Percentiles rank a stretch among this genome's conserved stretches.
These are phyloP conservation scores for Upupa epops DNA, from an alignment of 2,113 vertebrate genomes.

Conservation along the genomic window DNA sequence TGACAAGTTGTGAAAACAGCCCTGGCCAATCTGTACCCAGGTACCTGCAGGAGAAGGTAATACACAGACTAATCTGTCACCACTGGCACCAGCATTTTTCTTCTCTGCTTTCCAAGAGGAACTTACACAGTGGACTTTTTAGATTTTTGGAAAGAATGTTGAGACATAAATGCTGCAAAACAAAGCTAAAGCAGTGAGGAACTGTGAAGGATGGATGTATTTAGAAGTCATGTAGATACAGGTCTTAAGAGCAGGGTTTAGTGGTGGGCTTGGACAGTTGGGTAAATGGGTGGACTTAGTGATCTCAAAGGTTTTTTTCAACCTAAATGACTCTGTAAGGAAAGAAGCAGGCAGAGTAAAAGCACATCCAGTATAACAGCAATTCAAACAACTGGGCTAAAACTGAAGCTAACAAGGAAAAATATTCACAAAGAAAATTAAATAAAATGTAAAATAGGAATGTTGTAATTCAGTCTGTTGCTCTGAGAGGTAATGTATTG, in stretches of 20 bases:
- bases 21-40: not conserved
- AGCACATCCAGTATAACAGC: not conserved
- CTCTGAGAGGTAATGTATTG: not conserved
- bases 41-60: not conserved
- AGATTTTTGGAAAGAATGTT: not conserved
- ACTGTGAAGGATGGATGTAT: not conserved
- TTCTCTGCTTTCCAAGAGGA: not conserved
- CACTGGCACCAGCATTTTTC: not conserved
- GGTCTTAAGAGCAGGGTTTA: too few species aligned
- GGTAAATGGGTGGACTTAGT: too few species aligned
- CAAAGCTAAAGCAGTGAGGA: not conserved
- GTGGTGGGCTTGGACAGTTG: too few species aligned
- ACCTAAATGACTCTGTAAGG: too few species aligned
- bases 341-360: not conserved
- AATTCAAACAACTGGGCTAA: not conserved
- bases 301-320: too few species aligned
- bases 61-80: not conserved
- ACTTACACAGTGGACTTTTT: not conserved
- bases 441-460: not conserved
- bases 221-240: too few species aligned
- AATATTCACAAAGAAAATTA: not conserved
- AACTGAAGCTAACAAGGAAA: not conserved
- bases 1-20: not conserved
- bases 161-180: not conserved
- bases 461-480: not conserved